Evolutionary conservation across 2,113 vertebrate genomes (phyloP), one percentile per base, ranked within the genome.

Genomic region (Semnornis frantzii): DNA sequence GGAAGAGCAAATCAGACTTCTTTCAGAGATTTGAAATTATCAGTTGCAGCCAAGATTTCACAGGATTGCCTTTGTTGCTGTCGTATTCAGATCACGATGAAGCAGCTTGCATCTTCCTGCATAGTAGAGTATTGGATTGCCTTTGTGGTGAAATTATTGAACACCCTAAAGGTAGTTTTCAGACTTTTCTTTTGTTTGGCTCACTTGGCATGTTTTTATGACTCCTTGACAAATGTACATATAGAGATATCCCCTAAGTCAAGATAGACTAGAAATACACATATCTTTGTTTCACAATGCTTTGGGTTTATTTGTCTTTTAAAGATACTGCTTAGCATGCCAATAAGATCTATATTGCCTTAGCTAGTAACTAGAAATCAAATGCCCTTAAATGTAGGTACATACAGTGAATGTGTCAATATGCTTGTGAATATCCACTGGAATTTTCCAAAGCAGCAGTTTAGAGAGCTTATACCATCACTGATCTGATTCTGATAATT

Each of bases 401-500:
- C n/a, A 3, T 54, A 39, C 6, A 55, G 8, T 46, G 69, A 68
- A 77, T 52, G 46, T 0, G 0, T 59, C n/a, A 85, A 75, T 44
- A 64, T 54, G 12, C 8, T 30, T 25, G 23, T 60, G 37, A 80
- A 24, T 68, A 81, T 75, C 31, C 44, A 19, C 44, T 83, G 76
- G 76, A 94, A 90, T 92, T 92, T 90, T 95, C 82, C 65, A 65
- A 81, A 82, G 48, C 54, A 85, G 48, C 30, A 63, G 25, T 37
- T 83, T 0, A 19, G 57, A 60, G 78, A 78, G 85, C 71, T 94
- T 81, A 48, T 2, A 1, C 10, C 46, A 64, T 68, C 57, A 23
- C 58, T 76, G 65, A 79, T 92, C 59, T 85, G 75, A 74, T 93
- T 85, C 90, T 80, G 58, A 24, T 76, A 65, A 90, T 89, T 93